Percentiles rank a stretch among this genome's conserved stretches.
Evolutionary conservation across 2,113 vertebrate species (phyloP).

Genomic region (Colistium nudipinnis): DNA sequence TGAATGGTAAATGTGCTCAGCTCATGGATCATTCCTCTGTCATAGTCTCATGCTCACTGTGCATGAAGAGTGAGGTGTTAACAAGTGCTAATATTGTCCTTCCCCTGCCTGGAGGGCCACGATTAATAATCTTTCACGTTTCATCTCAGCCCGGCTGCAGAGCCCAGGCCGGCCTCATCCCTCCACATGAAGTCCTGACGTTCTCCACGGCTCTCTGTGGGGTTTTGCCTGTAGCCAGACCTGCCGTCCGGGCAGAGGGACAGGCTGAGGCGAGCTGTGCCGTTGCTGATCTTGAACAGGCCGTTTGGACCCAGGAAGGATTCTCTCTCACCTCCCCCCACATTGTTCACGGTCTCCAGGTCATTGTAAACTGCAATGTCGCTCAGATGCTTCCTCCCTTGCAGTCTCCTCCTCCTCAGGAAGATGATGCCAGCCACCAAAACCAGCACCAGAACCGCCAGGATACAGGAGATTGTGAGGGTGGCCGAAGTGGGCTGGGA

Average conservation of each 20-base stretch:
- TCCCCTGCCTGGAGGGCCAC: conserved; percentile 20
- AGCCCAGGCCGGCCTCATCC: conserved; percentile 62
- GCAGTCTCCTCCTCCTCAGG: conserved; percentile 74
- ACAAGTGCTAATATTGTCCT: conserved; percentile 73
- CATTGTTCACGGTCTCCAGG: conserved; percentile 82
- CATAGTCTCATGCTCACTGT: conserved; percentile 9
- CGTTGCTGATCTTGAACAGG: conserved; percentile 81
- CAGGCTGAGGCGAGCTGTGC: conserved; percentile 75
- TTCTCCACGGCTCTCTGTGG: conserved; percentile 59
- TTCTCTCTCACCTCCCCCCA: conserved; percentile 79
- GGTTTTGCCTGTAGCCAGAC: conserved; percentile 60
- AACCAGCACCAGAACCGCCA: conserved; percentile 81
- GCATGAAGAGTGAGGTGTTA: conserved; percentile 46
- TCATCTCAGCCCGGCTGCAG: conserved; percentile 71
- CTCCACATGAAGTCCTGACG: conserved; percentile 79
- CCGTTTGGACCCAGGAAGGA: conserved; percentile 77
- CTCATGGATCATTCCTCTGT: conserved; percentile 35
- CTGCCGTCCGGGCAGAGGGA: conserved; percentile 63
- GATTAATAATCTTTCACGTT: neutral
- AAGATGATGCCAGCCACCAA: conserved; percentile 79
- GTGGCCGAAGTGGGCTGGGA: conserved; percentile 78
- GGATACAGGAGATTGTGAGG: conserved; percentile 80
- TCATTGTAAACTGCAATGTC: conserved; percentile 81
- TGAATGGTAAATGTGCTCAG: conserved; percentile 13
- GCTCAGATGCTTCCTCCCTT: conserved; percentile 74